Conservation (phyloP, 2,113 vertebrate genomes). For the Paralichthys olivaceus region DNA sequence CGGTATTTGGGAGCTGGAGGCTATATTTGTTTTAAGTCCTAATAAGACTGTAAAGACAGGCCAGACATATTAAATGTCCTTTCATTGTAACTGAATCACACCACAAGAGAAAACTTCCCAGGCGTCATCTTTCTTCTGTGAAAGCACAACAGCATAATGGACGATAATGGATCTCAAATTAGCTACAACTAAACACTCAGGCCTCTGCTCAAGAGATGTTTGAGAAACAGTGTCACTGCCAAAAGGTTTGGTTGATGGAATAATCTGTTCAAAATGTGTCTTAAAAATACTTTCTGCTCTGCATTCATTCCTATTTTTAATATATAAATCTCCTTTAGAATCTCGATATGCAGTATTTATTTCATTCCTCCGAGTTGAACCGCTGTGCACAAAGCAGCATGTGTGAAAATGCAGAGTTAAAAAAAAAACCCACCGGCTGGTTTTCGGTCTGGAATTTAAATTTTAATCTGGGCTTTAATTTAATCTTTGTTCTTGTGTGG, state of each 20-base stretch:
- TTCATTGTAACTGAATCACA: slow-evolving; percentile 75
- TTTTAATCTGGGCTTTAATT: slow-evolving; percentile 26
- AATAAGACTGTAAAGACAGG: slow-evolving; percentile 73
- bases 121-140: slow-evolving; percentile 65
- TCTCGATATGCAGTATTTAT: background rate
- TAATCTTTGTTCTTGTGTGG: slow-evolving; percentile 41
- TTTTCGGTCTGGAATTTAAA: slow-evolving; percentile 9
- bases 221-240: slow-evolving; percentile 45
- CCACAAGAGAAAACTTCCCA: slow-evolving; percentile 68
- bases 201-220: slow-evolving; percentile 31
- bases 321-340: background rate
- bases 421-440: background rate
- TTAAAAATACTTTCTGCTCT: background rate
- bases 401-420: background rate
- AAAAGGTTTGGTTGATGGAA: slow-evolving; percentile 15
- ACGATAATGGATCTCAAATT: slow-evolving; percentile 70
- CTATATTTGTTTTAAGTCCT: slow-evolving; percentile 81
- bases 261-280: background rate
- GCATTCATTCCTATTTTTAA: background rate
- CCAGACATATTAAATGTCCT: slow-evolving; percentile 75
- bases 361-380: background rate
- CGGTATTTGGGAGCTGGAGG: slow-evolving; percentile 42
- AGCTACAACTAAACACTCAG: slow-evolving; percentile 47
- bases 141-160: slow-evolving; percentile 61
- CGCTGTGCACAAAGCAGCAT: background rate